Conservation (phyloP, 2,888 invertebrate genomes). For the Brassicogethes aeneus region DNA sequence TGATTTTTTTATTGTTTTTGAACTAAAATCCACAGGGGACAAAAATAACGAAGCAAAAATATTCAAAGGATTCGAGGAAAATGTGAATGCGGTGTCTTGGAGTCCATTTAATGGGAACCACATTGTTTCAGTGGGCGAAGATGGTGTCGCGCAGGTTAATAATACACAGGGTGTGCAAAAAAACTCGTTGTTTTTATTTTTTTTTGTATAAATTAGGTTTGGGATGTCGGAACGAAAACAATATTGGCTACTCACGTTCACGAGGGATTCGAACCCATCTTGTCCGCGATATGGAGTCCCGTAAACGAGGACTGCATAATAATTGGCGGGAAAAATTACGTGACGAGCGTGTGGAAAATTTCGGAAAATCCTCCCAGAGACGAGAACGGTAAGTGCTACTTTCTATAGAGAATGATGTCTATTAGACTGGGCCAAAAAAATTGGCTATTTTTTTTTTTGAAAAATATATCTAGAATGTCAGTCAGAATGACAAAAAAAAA, state of each 20-base stretch:
- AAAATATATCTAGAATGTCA: too few species aligned
- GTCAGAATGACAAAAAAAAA: too few species aligned
- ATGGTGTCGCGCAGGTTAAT: conserved; percentile 57
- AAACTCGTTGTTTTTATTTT: conserved; percentile 1
- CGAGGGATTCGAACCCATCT: conserved; percentile 47
- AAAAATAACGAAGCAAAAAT: too few species aligned
- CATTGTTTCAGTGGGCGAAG: conserved; percentile 61
- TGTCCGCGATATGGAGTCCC: conserved; percentile 56
- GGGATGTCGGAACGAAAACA: conserved; percentile 49
- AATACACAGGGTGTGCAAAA: neutral
- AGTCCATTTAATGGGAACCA: conserved; percentile 27
- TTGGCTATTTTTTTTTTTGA: neutral
- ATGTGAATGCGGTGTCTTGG: conserved; percentile 26
- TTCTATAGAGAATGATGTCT: too few species aligned
- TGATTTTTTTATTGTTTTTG: too few species aligned
- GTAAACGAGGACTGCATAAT: conserved; percentile 51
- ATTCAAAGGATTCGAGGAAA: too few species aligned
- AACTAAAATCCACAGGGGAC: too few species aligned
- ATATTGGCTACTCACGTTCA: conserved; percentile 51
- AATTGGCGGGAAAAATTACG: conserved; percentile 58
- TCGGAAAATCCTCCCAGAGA: conserved; percentile 39
- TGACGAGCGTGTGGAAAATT: conserved; percentile 57
- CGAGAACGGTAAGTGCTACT: conserved; percentile 23
- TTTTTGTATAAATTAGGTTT: conserved; percentile 43
- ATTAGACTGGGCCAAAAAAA: too few species aligned